Conservation (phyloP, 2,888 invertebrate species). For the Aleiodes alternator region DNA sequence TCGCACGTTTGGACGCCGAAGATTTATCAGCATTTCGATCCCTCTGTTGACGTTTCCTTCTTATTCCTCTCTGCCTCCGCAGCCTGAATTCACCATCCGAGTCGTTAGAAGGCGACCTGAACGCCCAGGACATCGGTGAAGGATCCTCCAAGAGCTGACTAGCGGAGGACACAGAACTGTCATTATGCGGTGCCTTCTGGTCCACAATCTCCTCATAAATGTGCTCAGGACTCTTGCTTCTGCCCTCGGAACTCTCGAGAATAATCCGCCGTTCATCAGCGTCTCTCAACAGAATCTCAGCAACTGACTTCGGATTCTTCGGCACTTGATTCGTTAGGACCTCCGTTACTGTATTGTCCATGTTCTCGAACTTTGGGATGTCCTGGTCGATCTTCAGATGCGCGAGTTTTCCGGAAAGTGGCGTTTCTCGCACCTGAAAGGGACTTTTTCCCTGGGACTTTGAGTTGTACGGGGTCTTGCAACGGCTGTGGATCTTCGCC, state of each 20-base stretch:
- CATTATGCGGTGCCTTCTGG: slow-evolving; percentile 63
- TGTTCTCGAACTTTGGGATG: slow-evolving; percentile 66
- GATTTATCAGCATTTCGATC: slow-evolving; percentile 53
- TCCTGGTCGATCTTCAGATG: slow-evolving; percentile 69
- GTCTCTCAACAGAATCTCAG: slow-evolving; percentile 68
- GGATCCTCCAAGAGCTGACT: slow-evolving; percentile 73
- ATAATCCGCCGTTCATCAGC: slow-evolving; percentile 61
- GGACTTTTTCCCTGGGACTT: slow-evolving; percentile 60
- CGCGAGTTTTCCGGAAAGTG: slow-evolving; percentile 67
- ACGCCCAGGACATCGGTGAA: slow-evolving; percentile 71
- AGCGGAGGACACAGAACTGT: slow-evolving; percentile 72
- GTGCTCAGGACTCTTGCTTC: slow-evolving; percentile 53
- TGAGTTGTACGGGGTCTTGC: slow-evolving; percentile 68
- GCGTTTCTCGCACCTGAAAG: slow-evolving; percentile 64
- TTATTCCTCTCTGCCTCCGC: slow-evolving; percentile 70
- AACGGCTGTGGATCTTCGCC: slow-evolving; percentile 67
- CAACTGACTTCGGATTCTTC: slow-evolving; percentile 64
- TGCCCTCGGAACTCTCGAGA: neutral
- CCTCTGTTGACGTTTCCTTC: slow-evolving; percentile 67
- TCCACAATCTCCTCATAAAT: slow-evolving; percentile 63
- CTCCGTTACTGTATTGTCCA: slow-evolving; percentile 69
- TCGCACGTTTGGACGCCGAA: slow-evolving; percentile 62
- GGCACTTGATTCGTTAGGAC: slow-evolving; percentile 60
- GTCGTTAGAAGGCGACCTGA: slow-evolving; percentile 68
- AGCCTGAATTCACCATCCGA: slow-evolving; percentile 70